A percentile compares a stretch with the other conserved stretches of the same genome.
Conservation (phyloP, 2,797 vertebrate species). For the Astyanax mexicanus region DNA sequence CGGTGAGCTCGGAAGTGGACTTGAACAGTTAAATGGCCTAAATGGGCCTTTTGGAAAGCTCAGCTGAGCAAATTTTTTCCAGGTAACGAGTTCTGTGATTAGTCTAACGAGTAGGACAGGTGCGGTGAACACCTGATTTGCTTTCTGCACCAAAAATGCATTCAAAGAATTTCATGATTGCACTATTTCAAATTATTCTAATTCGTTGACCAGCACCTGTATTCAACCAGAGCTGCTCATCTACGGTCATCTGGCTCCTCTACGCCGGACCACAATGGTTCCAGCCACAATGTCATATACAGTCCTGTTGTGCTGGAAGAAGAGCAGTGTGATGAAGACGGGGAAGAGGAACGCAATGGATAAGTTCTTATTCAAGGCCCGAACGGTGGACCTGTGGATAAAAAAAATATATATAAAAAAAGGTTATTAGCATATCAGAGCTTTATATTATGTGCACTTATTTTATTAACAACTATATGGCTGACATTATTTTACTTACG, state of each 20-base stretch:
- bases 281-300: slow-evolving; percentile 90
- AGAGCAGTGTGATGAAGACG: slow-evolving; percentile 87
- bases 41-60: no score
- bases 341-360: slow-evolving; percentile 91
- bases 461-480: no score
- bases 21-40: no score
- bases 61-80: no score
- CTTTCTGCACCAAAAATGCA: no score
- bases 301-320: slow-evolving; percentile 91
- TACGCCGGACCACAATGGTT: slow-evolving; percentile 88
- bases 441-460: background rate
- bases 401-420: background rate
- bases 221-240: background rate
- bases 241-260: slow-evolving; percentile 81
- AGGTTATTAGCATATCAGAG: background rate
- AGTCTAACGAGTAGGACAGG: no score
- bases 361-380: slow-evolving; percentile 91
- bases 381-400: slow-evolving; percentile 81
- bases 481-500: slow-evolving; percentile 76
- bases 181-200: no score
- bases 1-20: no score
- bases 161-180: no score
- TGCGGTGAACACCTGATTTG: no score
- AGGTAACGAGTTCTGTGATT: no score
- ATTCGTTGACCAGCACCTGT: no score